Conservation (phyloP, 2,888 invertebrate genomes). For the Eupithecia subumbrata region DNA sequence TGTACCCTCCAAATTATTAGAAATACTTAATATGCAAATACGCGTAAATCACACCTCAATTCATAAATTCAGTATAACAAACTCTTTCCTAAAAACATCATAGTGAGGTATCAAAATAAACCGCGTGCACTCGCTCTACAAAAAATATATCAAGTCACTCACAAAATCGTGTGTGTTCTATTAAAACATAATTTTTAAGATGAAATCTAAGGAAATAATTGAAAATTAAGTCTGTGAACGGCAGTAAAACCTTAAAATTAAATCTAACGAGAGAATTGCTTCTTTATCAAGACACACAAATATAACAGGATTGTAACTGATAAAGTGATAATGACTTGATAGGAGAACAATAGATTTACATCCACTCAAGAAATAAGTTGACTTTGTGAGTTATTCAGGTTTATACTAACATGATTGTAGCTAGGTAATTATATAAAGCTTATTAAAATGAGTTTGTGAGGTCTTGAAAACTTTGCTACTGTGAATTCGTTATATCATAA, state of each 20-base stretch:
- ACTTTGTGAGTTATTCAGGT: too few relatives aligned
- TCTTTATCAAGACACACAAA: not conserved
- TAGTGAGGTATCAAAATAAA: not conserved
- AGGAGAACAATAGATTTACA: too few relatives aligned
- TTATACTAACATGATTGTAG: not conserved
- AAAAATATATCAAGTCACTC: conserved; percentile 40
- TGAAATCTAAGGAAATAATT: conserved; percentile 26
- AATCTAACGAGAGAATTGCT: not conserved
- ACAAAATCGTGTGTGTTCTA: conserved; percentile 67
- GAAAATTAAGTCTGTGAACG: conserved; percentile 28
- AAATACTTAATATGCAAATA: not conserved
- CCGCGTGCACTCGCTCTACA: not conserved
- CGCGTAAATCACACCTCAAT: not conserved
- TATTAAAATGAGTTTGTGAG: too few relatives aligned
- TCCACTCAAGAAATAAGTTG: too few relatives aligned
- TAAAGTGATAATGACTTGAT: too few relatives aligned
- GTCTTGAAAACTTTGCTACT: not conserved
- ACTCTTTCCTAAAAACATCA: not conserved
- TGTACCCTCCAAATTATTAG: not conserved
- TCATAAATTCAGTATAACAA: not conserved
- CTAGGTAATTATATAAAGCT: not conserved
- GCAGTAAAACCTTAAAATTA: conserved; percentile 16
- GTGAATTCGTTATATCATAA: not conserved
- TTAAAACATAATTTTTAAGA: conserved; percentile 45
- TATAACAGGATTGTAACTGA: not conserved